A percentile compares a stretch with the other conserved stretches of the same genome.
phyloP scores from a whole-genome alignment of 2,113 vertebrate species.

The Rhea americana region DNA sequence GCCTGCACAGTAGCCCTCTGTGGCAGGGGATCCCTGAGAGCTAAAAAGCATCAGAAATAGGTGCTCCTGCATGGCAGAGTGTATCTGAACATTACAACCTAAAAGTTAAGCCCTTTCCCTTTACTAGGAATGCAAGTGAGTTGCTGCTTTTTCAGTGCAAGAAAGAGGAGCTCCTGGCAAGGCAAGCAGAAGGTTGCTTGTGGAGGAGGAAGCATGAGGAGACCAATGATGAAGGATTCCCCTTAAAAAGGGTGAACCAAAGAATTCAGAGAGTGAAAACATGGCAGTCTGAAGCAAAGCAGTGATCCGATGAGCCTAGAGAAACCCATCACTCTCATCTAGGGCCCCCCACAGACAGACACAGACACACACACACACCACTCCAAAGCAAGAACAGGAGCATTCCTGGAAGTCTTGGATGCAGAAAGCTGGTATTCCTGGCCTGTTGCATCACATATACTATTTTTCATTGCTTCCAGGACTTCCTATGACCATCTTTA shows the following conservation, averaged over 20 bases:
- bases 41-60: background rate
- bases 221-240: background rate
- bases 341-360: background rate
- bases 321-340: background rate
- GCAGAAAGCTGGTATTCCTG: background rate
- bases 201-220: background rate
- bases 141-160: background rate
- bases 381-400: background rate
- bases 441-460: background rate
- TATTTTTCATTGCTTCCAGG: background rate
- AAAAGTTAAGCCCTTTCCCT: background rate
- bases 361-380: background rate
- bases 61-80: background rate
- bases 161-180: background rate
- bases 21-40: accelerated
- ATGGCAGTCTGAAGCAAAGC: background rate
- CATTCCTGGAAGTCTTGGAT: background rate
- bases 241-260: background rate
- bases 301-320: background rate
- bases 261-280: background rate
- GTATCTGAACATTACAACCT: background rate
- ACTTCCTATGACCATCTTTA: background rate
- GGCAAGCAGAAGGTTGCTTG: background rate
- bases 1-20: background rate
- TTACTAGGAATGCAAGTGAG: background rate